Evolutionary conservation across 2,888 invertebrate genomes (phyloP).

Genomic region (Gortyna flavago): DNA sequence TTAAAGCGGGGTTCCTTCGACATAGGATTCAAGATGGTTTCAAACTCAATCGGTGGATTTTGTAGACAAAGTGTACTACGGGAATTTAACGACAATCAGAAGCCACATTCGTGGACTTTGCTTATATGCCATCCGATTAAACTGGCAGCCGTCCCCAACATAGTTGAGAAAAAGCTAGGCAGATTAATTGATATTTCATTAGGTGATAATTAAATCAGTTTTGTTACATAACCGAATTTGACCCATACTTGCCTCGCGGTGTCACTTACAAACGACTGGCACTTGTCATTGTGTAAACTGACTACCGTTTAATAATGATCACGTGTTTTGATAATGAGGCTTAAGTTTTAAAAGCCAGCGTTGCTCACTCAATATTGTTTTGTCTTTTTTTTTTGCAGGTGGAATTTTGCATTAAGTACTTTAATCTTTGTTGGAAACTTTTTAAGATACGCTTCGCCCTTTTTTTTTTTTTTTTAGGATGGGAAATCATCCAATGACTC

Average conservation of each 20-base stretch:
- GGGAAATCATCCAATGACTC: too few species aligned
- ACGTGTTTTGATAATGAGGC: slow-evolving; percentile 40
- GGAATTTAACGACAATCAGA: too few species aligned
- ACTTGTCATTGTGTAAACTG: slow-evolving; percentile 51
- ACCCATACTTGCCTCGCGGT: slow-evolving; percentile 34
- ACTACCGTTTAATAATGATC: slow-evolving; percentile 9
- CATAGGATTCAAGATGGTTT: too few species aligned
- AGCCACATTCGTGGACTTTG: too few species aligned
- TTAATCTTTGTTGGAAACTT: too few species aligned
- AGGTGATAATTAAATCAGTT: background rate
- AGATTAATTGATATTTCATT: too few species aligned
- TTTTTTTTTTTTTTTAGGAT: too few species aligned
- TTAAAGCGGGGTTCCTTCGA: too few species aligned
- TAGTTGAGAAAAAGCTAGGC: background rate
- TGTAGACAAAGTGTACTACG: too few species aligned
- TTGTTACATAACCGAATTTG: slow-evolving; percentile 36
- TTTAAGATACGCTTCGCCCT: too few species aligned
- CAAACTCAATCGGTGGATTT: too few species aligned
- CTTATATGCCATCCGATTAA: background rate
- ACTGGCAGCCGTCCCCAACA: background rate
- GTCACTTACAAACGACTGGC: slow-evolving; percentile 22
- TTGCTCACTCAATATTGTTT: background rate
- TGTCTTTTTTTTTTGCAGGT: background rate
- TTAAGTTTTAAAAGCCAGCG: slow-evolving; percentile 31
- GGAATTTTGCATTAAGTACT: background rate